phyloP scores from a whole-genome alignment of 35 echinoderm and acorn worm species.

The Anneissia japonica region DNA sequence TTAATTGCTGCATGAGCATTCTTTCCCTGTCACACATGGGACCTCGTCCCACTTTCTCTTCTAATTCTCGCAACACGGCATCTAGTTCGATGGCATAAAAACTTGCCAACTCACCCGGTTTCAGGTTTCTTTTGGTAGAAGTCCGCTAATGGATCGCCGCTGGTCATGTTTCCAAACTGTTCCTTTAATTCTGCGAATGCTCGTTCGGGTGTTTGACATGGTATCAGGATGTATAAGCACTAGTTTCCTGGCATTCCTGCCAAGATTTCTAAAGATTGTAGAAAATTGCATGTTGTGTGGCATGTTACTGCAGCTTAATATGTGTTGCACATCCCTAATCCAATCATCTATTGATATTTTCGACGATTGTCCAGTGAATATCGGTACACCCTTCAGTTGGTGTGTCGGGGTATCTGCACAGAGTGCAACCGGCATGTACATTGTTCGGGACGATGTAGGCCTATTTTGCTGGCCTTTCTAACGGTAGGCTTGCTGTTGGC shows the following conservation, averaged over 20 bases:
- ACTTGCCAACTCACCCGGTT: not conserved
- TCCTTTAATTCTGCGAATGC: slow-evolving; percentile 12
- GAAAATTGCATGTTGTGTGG: slow-evolving; percentile 13
- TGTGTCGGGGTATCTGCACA: not conserved
- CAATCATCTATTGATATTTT: slow-evolving; percentile 24
- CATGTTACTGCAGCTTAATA: not conserved
- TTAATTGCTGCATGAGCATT: not conserved
- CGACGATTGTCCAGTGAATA: slow-evolving; percentile 13
- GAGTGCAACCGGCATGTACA: too few relatives aligned
- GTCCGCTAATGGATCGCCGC: slow-evolving; percentile 13
- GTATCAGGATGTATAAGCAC: slow-evolving; percentile 3
- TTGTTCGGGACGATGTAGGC: too few relatives aligned
- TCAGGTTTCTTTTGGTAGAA: slow-evolving; percentile 26
- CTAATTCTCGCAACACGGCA: not conserved
- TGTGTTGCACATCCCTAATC: slow-evolving; percentile 13
- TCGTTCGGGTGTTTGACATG: not conserved
- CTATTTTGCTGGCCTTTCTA: too few relatives aligned
- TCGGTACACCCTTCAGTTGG: slow-evolving; percentile 21
- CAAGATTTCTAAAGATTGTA: slow-evolving; percentile 31
- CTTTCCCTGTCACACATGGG: not conserved
- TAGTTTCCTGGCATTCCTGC: slow-evolving; percentile 9
- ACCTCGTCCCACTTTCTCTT: not conserved
- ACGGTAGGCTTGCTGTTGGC: too few relatives aligned
- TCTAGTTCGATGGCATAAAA: slow-evolving; percentile 6
- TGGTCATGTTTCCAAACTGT: slow-evolving; percentile 3